Percentiles rank a stretch among this genome's conserved stretches.
Evolutionary conservation across 1,140 invertebrate genomes (phyloP).

Genomic region (Ylistrum balloti): DNA sequence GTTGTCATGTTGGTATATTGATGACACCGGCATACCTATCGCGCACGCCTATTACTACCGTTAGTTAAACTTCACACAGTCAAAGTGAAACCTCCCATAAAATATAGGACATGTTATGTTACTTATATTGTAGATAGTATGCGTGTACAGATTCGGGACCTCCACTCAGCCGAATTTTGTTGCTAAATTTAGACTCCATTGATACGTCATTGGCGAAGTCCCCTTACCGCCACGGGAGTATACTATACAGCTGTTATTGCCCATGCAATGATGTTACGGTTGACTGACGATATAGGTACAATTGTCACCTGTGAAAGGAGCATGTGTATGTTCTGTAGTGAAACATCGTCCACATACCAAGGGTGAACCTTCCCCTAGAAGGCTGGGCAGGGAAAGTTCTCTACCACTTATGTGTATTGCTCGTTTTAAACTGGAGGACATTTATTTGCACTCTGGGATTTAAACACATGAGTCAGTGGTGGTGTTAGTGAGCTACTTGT

Average conservation of each 20-base stretch:
- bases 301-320: slow-evolving; percentile 19
- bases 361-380: not conserved
- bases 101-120: slow-evolving; percentile 10
- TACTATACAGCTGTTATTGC: not conserved
- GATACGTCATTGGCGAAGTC: not conserved
- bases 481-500: not conserved
- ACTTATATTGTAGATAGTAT: not conserved
- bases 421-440: not conserved
- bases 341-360: not conserved
- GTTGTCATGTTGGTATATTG: not conserved
- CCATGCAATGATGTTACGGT: slow-evolving; percentile 24
- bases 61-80: not conserved
- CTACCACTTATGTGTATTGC: not conserved
- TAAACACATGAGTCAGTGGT: slow-evolving; percentile 20
- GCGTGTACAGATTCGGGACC: slow-evolving; percentile 29
- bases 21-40: not conserved
- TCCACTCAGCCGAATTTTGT: slow-evolving; percentile 12
- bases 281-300: slow-evolving; percentile 14
- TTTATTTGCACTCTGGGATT: slow-evolving; percentile 9
- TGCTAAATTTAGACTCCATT: slow-evolving; percentile 13
- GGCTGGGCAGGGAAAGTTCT: slow-evolving; percentile 22
- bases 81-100: not conserved
- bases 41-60: not conserved
- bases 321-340: slow-evolving; percentile 8
- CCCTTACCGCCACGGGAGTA: not conserved